Percentiles rank a stretch among this genome's conserved stretches.
Conservation (phyloP, 2,888 invertebrate species). For the Drosophila sordidula region DNA sequence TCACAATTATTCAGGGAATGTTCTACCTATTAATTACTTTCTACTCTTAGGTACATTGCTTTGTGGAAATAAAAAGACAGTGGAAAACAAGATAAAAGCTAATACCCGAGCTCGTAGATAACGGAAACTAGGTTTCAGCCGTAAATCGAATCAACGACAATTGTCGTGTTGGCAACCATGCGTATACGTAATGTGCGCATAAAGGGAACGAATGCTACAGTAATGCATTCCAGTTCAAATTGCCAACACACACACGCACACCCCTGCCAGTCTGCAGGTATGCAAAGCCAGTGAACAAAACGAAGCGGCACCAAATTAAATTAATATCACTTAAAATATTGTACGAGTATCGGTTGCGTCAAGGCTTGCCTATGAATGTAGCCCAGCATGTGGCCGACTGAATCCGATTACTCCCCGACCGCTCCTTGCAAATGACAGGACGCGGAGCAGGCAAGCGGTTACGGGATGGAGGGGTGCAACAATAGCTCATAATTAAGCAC, state of each 20-base stretch:
- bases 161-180: slow-evolving; percentile 5
- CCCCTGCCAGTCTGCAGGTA: slow-evolving; percentile 9
- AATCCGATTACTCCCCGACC: slow-evolving; percentile 42
- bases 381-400: slow-evolving; percentile 27
- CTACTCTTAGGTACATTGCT: no score
- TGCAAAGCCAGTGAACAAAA: not conserved
- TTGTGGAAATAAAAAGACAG: no score
- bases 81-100: no score
- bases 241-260: slow-evolving; percentile 11
- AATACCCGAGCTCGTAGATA: no score
- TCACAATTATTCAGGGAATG: no score
- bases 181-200: slow-evolving; percentile 16
- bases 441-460: slow-evolving; percentile 4
- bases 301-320: slow-evolving; percentile 58
- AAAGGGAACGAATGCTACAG: slow-evolving; percentile 22
- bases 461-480: slow-evolving; percentile 33
- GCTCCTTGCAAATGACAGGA: slow-evolving; percentile 24
- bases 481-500: slow-evolving; percentile 74
- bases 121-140: no score
- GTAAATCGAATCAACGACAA: not conserved
- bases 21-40: no score
- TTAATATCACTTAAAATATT: slow-evolving; percentile 77
- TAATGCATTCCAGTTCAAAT: slow-evolving; percentile 29
- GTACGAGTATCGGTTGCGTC: slow-evolving; percentile 42
- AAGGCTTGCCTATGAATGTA: slow-evolving; percentile 13